Conservation (phyloP, 35 echinoderm and acorn worm genomes). For the Diadema setosum region DNA sequence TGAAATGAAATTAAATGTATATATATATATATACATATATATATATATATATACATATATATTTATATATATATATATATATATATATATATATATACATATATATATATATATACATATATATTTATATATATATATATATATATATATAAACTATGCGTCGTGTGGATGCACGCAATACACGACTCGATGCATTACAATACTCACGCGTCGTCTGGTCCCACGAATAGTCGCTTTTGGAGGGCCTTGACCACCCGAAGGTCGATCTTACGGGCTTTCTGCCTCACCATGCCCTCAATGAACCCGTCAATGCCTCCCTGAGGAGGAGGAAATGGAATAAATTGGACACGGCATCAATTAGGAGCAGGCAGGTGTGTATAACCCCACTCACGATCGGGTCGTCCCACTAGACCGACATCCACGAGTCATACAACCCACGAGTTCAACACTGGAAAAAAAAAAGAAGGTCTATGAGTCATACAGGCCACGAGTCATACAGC, state of each 20-base stretch:
- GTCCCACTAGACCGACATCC: no score
- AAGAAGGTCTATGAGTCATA: no score
- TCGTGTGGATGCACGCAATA: no score
- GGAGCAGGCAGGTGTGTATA: not conserved
- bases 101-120: no score
- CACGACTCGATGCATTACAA: not conserved
- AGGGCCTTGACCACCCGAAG: not conserved
- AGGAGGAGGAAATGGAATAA: not conserved
- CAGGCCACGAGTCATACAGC: no score
- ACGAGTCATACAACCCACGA: no score
- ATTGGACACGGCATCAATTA: not conserved
- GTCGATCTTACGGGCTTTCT: slow-evolving; percentile 59
- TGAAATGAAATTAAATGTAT: no score
- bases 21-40: no score
- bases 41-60: not conserved
- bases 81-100: not conserved
- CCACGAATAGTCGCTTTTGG: not conserved
- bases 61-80: not conserved
- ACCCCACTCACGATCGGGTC: not conserved
- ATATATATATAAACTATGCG: no score
- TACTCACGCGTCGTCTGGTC: not conserved
- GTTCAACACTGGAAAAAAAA: no score
- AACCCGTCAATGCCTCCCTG: slow-evolving; percentile 66
- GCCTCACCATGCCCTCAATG: slow-evolving; percentile 53
- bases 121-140: no score